These are phyloP conservation scores for Apaloderma vittatum DNA, from an alignment of 2,113 vertebrate species.

Conservation along the genomic window DNA sequence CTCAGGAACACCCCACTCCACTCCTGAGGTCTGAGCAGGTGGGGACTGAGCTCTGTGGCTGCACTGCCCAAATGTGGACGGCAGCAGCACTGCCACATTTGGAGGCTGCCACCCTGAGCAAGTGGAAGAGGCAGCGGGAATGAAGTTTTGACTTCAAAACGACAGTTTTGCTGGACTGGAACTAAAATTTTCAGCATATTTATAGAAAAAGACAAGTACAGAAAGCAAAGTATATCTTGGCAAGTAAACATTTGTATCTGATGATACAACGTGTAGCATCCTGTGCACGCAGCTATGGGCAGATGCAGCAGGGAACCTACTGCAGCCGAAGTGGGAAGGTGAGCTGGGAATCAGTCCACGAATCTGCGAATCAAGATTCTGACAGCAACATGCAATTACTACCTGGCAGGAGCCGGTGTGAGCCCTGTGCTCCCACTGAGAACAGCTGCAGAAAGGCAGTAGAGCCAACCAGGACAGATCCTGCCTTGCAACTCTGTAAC, in stretches of 20 bases:
- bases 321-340: neutral
- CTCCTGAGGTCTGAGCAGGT: neutral
- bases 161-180: neutral
- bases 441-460: neutral
- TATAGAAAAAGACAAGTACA: neutral
- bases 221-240: neutral
- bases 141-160: neutral
- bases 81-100: neutral
- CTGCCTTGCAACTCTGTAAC: neutral
- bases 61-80: neutral
- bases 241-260: neutral
- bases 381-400: rapidly evolving
- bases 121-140: neutral
- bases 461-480: neutral
- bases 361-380: neutral
- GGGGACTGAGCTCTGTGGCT: neutral
- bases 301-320: neutral
- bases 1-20: neutral
- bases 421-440: neutral
- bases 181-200: neutral
- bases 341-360: neutral
- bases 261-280: neutral
- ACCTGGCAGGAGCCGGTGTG: neutral
- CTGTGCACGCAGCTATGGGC: neutral
- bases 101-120: neutral